Conservation (phyloP, 1,140 invertebrate genomes). For the Pseudomyrmex dendroicus region DNA sequence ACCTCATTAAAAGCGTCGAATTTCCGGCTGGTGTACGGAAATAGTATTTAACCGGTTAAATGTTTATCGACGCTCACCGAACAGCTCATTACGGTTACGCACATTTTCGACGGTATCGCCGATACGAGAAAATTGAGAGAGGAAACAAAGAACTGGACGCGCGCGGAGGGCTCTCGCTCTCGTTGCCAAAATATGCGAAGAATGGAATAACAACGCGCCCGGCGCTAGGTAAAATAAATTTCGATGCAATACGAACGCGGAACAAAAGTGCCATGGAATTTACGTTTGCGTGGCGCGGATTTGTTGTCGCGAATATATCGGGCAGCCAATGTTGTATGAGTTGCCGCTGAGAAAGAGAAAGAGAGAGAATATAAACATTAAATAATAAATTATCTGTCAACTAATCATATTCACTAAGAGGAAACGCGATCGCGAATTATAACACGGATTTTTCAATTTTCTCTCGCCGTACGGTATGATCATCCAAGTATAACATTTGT, state of each 20-base stretch:
- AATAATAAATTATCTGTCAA: slow-evolving; percentile 58
- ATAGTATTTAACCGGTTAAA: slow-evolving; percentile 53
- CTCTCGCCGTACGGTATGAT: slow-evolving; percentile 17
- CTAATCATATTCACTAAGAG: slow-evolving; percentile 53
- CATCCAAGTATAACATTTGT: slow-evolving; percentile 36
- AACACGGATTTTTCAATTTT: slow-evolving; percentile 36
- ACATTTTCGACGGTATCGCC: slow-evolving; percentile 51
- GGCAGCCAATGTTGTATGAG: slow-evolving; percentile 56
- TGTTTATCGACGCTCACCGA: slow-evolving; percentile 53
- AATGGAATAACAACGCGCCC: slow-evolving; percentile 50
- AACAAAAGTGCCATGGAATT: slow-evolving; percentile 57
- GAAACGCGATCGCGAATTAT: slow-evolving; percentile 47
- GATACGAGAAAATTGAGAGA: slow-evolving; percentile 32
- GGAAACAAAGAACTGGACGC: slow-evolving; percentile 48
- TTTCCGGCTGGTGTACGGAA: slow-evolving; percentile 24
- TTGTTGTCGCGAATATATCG: slow-evolving; percentile 55
- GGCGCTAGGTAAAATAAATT: slow-evolving; percentile 52
- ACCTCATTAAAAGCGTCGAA: slow-evolving; percentile 42
- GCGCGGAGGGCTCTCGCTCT: slow-evolving; percentile 25
- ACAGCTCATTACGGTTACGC: slow-evolving; percentile 56
- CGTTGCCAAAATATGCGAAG: slow-evolving; percentile 59
- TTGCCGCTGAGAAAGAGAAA: slow-evolving; percentile 45
- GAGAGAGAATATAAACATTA: slow-evolving; percentile 43
- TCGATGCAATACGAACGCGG: slow-evolving; percentile 45
- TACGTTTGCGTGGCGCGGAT: slow-evolving; percentile 58